Evolutionary conservation across 2,888 invertebrate species (phyloP).

Genomic region (Oxycera nigricornis): DNA sequence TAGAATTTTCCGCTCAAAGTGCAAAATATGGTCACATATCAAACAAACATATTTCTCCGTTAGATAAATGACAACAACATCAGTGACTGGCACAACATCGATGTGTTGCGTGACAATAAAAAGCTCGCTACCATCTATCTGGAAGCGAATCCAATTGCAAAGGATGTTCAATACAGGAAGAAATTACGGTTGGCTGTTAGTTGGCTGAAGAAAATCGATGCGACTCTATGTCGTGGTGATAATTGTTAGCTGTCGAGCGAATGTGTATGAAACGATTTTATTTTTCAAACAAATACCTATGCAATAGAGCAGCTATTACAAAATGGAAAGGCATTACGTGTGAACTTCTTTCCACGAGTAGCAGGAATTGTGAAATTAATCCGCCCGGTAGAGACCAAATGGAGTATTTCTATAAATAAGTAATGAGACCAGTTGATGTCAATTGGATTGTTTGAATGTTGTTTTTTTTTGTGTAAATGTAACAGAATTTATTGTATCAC

Average conservation of each 20-base stretch:
- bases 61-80: constrained; percentile 92
- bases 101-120: constrained; percentile 72
- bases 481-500: too few species aligned
- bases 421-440: neutral
- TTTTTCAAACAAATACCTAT: neutral
- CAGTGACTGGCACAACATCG: constrained; percentile 83
- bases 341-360: too few species aligned
- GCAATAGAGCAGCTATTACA: too few species aligned
- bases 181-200: constrained; percentile 90
- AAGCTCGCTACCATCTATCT: constrained; percentile 86
- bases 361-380: too few species aligned
- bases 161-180: constrained; percentile 85
- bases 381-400: neutral
- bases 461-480: too few species aligned
- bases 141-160: constrained; percentile 88
- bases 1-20: too few species aligned
- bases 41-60: too few species aligned
- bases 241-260: neutral
- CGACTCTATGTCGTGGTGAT: constrained; percentile 74
- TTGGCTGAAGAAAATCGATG: constrained; percentile 88
- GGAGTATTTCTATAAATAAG: neutral
- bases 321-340: too few species aligned
- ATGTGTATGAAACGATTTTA: neutral
- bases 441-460: neutral
- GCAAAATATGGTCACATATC: too few species aligned